Evolutionary conservation across 2,888 invertebrate species (phyloP), one percentile per base, ranked within the genome.

Genomic region (Eupithecia pulchellata): DNA sequence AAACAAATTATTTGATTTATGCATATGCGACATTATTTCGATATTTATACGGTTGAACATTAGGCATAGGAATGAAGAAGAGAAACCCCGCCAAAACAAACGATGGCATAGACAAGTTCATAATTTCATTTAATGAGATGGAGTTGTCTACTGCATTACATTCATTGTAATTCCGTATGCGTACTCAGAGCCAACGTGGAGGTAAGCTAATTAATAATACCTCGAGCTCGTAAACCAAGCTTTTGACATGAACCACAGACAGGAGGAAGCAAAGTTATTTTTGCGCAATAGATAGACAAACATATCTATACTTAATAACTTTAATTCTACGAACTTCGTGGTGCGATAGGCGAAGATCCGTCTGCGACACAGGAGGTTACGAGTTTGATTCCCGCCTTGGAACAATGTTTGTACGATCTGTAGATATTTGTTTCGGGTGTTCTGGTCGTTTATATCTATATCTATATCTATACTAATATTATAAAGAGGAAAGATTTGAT

Each of bases 151-250:
- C 72, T 82, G 79, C 80, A 84, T 81, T 81, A 75, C 74, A 75
- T 80, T 82, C 76, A 83, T 83, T 82, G 79, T 73, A 66, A 86
- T 85, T 86, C 86, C 79, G 78, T 76, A 81, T 82, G 82, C 84
- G 84, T 84, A 78, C 78, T 77, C 79, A 79, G 75, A 81, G 76
- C 76, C 76, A 72, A 70, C 80, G 76, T 76, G 77, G 74, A 83
- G 81, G 83, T 78, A 84, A 79, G 80, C 83, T 85, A 85, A 87
- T 88, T 86, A 84, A 82, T 83, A 82, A 85, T 82, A 81, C 77
- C 81, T 80, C 79, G 79, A 83, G 81, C 80, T 85, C 81, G 81
- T 81, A 78, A 84, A 83, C 82, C 76, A 81, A 82, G 78, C 77
- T 72, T 78, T 78, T 80, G 79, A 82, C 79, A 81, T 74, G 72